These are phyloP conservation scores for Sesia bembeciformis DNA, from an alignment of 2,888 invertebrate genomes.

Conservation along the genomic window DNA sequence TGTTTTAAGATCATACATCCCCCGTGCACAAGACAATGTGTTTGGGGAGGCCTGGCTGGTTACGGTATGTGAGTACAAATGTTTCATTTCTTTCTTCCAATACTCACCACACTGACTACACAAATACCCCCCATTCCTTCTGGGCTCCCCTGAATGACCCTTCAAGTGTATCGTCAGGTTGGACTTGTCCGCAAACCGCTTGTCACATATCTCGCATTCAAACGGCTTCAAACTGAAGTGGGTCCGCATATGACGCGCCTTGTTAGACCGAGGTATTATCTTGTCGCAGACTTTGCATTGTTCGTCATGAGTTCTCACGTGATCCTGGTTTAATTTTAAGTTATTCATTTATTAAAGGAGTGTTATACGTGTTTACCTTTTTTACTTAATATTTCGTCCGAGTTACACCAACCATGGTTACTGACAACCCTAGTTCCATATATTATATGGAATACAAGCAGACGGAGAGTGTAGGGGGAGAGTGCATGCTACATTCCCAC, in stretches of 20 bases:
- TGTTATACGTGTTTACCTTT: too few relatives aligned
- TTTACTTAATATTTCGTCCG: too few relatives aligned
- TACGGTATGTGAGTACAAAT: background rate
- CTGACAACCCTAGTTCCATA: too few relatives aligned
- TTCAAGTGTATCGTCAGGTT: background rate
- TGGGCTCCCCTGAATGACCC: background rate
- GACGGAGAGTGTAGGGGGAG: too few relatives aligned
- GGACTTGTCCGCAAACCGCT: background rate
- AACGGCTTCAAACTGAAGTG: background rate
- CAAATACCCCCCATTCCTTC: background rate
- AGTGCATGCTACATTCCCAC: too few relatives aligned
- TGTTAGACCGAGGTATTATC: background rate
- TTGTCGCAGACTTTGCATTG: background rate
- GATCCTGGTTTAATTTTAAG: background rate
- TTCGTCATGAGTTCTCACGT: background rate
- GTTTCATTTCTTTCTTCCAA: background rate
- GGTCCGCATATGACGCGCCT: background rate
- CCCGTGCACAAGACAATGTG: background rate
- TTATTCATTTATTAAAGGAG: too few relatives aligned
- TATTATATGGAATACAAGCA: too few relatives aligned
- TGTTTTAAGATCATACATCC: background rate
- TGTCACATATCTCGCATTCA: background rate
- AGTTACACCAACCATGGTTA: too few relatives aligned
- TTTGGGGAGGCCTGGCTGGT: too few relatives aligned
- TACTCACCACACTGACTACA: slow-evolving; percentile 5